Evolutionary conservation across 2,797 vertebrate genomes (phyloP).

Genomic region (Falco novaeseelandiae): DNA sequence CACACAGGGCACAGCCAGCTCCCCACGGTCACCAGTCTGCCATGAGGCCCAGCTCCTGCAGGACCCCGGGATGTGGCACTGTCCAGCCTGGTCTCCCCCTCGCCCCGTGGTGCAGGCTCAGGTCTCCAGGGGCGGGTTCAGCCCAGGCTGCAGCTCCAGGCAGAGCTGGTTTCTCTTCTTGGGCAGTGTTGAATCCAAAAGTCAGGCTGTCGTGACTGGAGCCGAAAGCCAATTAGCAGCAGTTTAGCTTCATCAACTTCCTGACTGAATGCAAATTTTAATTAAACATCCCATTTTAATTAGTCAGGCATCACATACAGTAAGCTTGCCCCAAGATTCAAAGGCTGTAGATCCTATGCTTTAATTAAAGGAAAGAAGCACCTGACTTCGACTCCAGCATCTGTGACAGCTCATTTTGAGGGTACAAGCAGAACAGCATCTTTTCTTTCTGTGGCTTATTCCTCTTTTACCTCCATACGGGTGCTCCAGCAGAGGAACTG

Average conservation of each 20-base stretch:
- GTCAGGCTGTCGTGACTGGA: background rate
- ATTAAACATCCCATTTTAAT: conserved; percentile 52
- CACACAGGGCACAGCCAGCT: background rate
- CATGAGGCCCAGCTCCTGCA: background rate
- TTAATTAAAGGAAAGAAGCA: background rate
- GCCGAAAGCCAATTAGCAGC: conserved; percentile 14
- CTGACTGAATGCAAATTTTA: background rate
- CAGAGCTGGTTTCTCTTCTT: background rate
- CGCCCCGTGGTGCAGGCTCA: rapidly evolving
- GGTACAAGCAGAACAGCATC: background rate
- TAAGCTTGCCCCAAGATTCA: background rate
- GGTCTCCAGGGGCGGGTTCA: background rate
- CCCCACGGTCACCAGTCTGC: rapidly evolving
- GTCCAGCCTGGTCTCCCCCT: background rate
- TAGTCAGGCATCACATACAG: background rate
- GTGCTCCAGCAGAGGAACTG: background rate
- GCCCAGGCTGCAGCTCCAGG: background rate
- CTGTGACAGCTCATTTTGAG: background rate
- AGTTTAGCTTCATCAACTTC: conserved; percentile 29
- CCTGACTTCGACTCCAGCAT: background rate
- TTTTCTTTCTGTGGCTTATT: background rate
- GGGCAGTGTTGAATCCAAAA: background rate
- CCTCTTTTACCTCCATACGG: background rate
- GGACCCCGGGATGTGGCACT: background rate
- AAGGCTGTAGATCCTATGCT: background rate